Evolutionary conservation across 1,140 invertebrate genomes (phyloP), one percentile per base, ranked within the genome.

Genomic region (Zaprionus ghesquierei): DNA sequence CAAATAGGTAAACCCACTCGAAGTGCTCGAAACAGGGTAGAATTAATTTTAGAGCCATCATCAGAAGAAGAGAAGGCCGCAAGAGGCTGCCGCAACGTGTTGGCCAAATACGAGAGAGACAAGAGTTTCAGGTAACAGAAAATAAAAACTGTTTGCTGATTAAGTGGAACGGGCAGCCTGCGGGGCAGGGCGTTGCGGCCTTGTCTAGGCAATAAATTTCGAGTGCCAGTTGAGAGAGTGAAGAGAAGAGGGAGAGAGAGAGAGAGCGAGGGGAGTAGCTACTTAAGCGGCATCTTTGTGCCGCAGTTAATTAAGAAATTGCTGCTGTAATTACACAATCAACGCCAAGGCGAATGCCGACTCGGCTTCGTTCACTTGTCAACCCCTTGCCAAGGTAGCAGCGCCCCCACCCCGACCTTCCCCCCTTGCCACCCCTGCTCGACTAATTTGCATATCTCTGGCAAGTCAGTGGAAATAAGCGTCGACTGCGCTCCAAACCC

Each of bases 271-370:
- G 13, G 18, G 8, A 29, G 56, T 29, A 73, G 70, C 64, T 69
- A 49, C 70, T 73, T 70, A 59, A 63, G 55, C 56, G 71, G 62
- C 71, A 70, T 66, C 82, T 79, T 76, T 68, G 50, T 84, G 53
- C 69, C 63, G 46, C 71, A 80, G 77, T 85, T 85, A 85, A 85
- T 85, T 85, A 81, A 86, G 81, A 85, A 85, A 77, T 85, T 86
- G 63, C 81, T 80, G 77, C 65, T 59, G 64, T 85, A 85, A 85
- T 85, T 85, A 85, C 73, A 69, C 73, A 85, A 84, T 73, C 80
- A 84, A 68, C 77, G 70, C 68, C 62, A 55, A 55, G 50, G 68
- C 54, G 20, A 63, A 56, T 69, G 64, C 56, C 65, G 56, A 54
- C 65, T 69, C 71, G 61, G 35, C 65, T 61, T 58, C 55, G 65